phyloP scores from a whole-genome alignment of 2,797 vertebrate species.

The Sphaeramia orbicularis region DNA sequence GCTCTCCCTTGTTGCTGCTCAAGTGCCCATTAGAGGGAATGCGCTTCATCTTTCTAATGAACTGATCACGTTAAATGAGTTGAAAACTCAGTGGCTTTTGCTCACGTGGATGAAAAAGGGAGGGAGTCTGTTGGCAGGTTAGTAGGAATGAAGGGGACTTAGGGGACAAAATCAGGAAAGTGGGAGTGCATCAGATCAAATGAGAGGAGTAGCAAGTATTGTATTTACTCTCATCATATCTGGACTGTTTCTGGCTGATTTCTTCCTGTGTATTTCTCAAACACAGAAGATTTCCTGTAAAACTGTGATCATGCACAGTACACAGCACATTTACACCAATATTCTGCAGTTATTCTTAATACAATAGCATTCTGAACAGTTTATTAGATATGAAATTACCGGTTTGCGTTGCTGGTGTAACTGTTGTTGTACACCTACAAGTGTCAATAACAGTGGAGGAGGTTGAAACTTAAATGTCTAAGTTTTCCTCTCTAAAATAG shows the following conservation, averaged over 20 bases:
- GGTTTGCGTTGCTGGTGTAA: no score
- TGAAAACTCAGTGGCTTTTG: slow-evolving; percentile 61
- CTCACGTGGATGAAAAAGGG: slow-evolving; percentile 16
- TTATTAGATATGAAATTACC: no score
- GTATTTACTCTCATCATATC: slow-evolving; percentile 23
- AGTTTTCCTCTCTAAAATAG: no score
- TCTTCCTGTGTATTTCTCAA: slow-evolving; percentile 11
- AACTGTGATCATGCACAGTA: no score
- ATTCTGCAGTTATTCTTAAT: no score
- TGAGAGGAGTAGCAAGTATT: neutral
- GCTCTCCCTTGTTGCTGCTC: slow-evolving; percentile 79
- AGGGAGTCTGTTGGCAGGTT: slow-evolving; percentile 7
- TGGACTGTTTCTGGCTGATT: slow-evolving; percentile 21
- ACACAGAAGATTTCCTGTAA: slow-evolving; percentile 8
- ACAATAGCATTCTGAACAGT: no score
- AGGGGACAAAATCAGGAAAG: slow-evolving; percentile 45
- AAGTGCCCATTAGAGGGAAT: slow-evolving; percentile 79
- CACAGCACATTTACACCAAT: no score
- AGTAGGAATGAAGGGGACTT: slow-evolving; percentile 50
- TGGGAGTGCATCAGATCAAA: neutral
- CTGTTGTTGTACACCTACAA: no score
- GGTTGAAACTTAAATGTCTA: no score
- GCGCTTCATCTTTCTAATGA: slow-evolving; percentile 83
- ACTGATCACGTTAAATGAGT: slow-evolving; percentile 81
- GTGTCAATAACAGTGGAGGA: no score